These are phyloP conservation scores for Drosophila ambigua DNA, from an alignment of 1,140 invertebrate species.

Conservation along the genomic window DNA sequence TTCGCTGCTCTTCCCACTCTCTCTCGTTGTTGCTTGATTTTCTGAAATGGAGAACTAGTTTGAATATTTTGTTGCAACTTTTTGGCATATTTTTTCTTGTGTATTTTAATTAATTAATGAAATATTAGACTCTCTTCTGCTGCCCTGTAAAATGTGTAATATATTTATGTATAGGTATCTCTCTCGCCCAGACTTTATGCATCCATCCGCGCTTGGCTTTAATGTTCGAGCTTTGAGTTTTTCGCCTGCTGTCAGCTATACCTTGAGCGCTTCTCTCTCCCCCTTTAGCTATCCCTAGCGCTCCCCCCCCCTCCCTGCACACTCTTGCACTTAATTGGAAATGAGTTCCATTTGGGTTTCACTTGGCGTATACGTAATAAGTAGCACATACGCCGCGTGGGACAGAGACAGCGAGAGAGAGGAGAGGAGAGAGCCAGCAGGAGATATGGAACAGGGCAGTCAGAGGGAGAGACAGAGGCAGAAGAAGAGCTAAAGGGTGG, in stretches of 20 bases:
- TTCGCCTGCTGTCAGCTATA: not conserved
- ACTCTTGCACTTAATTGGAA: slow-evolving; percentile 36
- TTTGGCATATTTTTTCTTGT: too few relatives aligned
- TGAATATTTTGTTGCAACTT: too few relatives aligned
- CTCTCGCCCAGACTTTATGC: not conserved
- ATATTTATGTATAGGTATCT: too few relatives aligned
- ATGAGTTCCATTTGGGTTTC: slow-evolving; percentile 22
- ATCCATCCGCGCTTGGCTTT: not conserved
- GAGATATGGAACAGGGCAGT: not conserved
- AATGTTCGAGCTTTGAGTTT: not conserved
- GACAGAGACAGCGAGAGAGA: not conserved
- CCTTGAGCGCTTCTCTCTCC: not conserved
- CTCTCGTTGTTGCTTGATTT: too few relatives aligned
- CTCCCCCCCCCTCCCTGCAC: too few relatives aligned
- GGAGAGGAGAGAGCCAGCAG: not conserved
- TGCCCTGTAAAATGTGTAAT: too few relatives aligned
- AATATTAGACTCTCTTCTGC: too few relatives aligned
- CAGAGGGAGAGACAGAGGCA: not conserved
- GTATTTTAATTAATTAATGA: too few relatives aligned
- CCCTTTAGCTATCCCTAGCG: too few relatives aligned
- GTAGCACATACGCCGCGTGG: slow-evolving; percentile 57
- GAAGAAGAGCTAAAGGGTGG: too few relatives aligned
- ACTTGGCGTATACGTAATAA: slow-evolving; percentile 63
- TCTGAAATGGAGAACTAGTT: too few relatives aligned
- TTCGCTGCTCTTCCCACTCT: too few relatives aligned